Conservation (phyloP, 37 sponge, comb jelly and placozoan species). For the Cliona cf. orientalis region DNA sequence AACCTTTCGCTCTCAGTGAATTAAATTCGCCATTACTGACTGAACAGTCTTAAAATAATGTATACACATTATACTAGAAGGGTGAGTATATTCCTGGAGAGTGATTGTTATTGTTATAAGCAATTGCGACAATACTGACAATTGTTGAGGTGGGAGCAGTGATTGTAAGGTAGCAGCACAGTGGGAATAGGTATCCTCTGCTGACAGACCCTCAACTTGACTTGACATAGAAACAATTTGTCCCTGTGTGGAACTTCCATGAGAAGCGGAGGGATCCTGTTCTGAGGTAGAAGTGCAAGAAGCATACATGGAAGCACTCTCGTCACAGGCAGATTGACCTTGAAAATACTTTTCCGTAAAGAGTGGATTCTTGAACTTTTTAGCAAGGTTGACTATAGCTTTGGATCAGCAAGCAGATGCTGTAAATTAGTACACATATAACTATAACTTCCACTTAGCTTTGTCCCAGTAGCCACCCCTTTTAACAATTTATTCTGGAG, state of each 20-base stretch:
- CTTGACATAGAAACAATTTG: too few relatives aligned
- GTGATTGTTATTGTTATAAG: background rate
- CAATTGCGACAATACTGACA: background rate
- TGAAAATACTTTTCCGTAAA: slow-evolving; percentile 3
- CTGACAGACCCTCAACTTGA: too few relatives aligned
- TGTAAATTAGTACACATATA: slow-evolving; percentile 8
- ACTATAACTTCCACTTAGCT: background rate
- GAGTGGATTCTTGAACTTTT: slow-evolving; percentile 5
- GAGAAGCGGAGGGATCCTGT: background rate
- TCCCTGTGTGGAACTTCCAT: too few relatives aligned
- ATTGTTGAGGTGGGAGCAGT: background rate
- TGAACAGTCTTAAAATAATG: slow-evolving; percentile 4
- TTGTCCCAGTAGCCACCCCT: too few relatives aligned
- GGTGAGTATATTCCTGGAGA: too few relatives aligned
- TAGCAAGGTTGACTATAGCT: background rate
- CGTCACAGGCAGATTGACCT: background rate
- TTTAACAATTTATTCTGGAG: background rate
- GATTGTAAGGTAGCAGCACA: background rate
- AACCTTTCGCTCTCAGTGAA: slow-evolving; percentile 26
- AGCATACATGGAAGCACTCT: too few relatives aligned
- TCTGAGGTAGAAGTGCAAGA: background rate
- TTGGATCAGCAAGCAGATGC: slow-evolving; percentile 14
- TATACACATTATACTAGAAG: too few relatives aligned
- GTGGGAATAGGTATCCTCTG: background rate
- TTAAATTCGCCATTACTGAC: slow-evolving; percentile 53